A percentile compares a stretch with the other conserved stretches of the same genome.
Evolutionary conservation across 2,797 vertebrate species (phyloP).

Genomic region (Taeniopygia guttata): DNA sequence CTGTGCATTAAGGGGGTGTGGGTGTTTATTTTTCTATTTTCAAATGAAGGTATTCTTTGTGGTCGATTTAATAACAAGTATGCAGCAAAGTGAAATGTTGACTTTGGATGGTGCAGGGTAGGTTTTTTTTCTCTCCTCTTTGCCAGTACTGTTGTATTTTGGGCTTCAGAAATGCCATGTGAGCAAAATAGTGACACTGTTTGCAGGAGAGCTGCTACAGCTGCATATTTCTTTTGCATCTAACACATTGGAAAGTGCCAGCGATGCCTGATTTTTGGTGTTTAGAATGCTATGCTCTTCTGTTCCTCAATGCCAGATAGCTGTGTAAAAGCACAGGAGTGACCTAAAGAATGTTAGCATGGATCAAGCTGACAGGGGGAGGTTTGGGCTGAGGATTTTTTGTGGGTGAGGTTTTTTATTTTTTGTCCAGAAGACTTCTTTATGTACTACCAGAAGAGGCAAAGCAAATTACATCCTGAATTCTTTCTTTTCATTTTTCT

Average conservation of each 20-base stretch:
- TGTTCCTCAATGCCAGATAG: not conserved
- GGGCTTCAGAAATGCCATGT: constrained; percentile 48
- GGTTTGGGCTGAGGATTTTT: not conserved
- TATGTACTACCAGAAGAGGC: constrained; percentile 16
- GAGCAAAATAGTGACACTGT: constrained; percentile 43
- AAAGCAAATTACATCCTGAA: constrained; percentile 54
- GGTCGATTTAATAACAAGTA: constrained; percentile 57
- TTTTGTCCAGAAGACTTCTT: constrained; percentile 31
- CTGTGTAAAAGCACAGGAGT: not conserved
- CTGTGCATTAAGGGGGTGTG: constrained; percentile 39
- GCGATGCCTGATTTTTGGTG: not conserved
- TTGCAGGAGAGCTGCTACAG: constrained; percentile 73
- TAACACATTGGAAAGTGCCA: not conserved
- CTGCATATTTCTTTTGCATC: constrained; percentile 44
- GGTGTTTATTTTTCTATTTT: constrained; percentile 72
- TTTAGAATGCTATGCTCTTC: not conserved
- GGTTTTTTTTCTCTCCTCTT: not conserved
- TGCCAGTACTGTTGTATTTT: constrained; percentile 54
- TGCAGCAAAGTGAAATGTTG: constrained; percentile 61
- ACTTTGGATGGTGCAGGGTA: constrained; percentile 51
- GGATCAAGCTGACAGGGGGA: not conserved
- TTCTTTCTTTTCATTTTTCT: constrained; percentile 43
- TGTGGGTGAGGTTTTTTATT: not conserved
- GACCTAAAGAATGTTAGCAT: not conserved
- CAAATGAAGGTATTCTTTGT: constrained; percentile 84